Conservation (phyloP, 2,113 vertebrate species). For the Cebidichthys violaceus region DNA sequence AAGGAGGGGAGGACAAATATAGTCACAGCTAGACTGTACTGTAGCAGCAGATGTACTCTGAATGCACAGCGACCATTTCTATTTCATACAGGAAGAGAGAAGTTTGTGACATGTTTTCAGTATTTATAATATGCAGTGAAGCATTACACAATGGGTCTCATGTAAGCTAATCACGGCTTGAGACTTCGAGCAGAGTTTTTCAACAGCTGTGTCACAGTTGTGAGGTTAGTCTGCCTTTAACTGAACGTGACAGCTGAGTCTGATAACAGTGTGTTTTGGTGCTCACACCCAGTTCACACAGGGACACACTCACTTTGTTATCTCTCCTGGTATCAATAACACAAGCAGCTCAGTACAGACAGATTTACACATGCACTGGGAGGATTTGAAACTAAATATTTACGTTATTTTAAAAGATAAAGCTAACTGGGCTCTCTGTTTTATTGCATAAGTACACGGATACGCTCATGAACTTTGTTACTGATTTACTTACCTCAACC, state of each 20-base stretch:
- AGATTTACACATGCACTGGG: conserved; percentile 11
- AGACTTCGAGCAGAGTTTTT: background rate
- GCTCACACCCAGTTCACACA: conserved; percentile 63
- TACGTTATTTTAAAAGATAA: conserved; percentile 16
- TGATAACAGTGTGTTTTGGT: conserved; percentile 54
- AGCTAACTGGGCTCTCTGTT: background rate
- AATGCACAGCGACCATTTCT: conserved; percentile 32
- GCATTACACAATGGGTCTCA: background rate
- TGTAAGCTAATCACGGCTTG: background rate
- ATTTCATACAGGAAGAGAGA: conserved; percentile 5
- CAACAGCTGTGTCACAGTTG: conserved; percentile 23
- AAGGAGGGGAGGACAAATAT: conserved; percentile 73
- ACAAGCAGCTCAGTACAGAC: conserved; percentile 7
- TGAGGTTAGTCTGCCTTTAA: conserved; percentile 42
- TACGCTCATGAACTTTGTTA: background rate
- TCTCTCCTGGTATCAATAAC: conserved; percentile 33
- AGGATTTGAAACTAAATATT: conserved; percentile 17
- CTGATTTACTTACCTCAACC: conserved; percentile 5
- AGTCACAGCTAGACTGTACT: conserved; percentile 61
- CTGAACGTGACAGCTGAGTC: conserved; percentile 51
- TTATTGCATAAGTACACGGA: background rate
- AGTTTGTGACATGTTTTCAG: background rate
- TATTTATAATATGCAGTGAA: background rate
- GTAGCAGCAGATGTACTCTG: conserved; percentile 42
- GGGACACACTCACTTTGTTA: conserved; percentile 37